Base-by-base conservation (phyloP, 2,888 invertebrate species). In the Papilio demoleus region DNA sequence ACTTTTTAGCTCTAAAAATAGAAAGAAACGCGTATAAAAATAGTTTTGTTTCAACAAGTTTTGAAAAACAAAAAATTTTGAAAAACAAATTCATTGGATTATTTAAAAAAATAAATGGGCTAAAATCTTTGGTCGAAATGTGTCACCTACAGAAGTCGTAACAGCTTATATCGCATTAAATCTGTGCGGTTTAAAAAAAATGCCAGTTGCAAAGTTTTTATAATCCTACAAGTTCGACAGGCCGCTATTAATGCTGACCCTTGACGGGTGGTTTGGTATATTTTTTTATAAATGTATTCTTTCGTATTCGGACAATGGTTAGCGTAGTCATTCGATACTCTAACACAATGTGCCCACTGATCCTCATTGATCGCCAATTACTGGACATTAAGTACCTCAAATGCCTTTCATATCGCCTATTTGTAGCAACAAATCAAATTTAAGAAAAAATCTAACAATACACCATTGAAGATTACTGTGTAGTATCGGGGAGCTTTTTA, bases 351-450 rank as follows among this genome's bases (percentile, higher is more conserved):
- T 89, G 77, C 92, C 92, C 92, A 92, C 88, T 91, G 92, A 92
- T 92, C 92, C 92, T 90, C 89, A 92, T 92, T 92, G 91, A 92
- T 90, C 91, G 90, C 91, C 92, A 92, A 92, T 92, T 92, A 92
- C 92, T 87, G 92, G 92, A 92, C 92, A 92, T 92, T 91, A 92
- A 92, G 92, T 92, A 92, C 91, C 90, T 90, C 81, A 86, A 90
- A 88, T 86, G 90, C 90, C 85, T 90, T 91, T 90, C 86, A 90
- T 85, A 84, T 84, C 84, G 84, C 85, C 83, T 90, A 91, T 92
- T 92, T 92, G 88, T 92, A 88, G 88, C 80, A 88, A 92, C 92
- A 91, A 92, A 92, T 92, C 89, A 92, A 87, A 91, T 84, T 83
- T 80, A 79, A 80, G 82, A 83, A 79, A 86, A 77, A 83, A 82